Conservation (phyloP, 2,113 vertebrate species). For the Zosterops japonicus region DNA sequence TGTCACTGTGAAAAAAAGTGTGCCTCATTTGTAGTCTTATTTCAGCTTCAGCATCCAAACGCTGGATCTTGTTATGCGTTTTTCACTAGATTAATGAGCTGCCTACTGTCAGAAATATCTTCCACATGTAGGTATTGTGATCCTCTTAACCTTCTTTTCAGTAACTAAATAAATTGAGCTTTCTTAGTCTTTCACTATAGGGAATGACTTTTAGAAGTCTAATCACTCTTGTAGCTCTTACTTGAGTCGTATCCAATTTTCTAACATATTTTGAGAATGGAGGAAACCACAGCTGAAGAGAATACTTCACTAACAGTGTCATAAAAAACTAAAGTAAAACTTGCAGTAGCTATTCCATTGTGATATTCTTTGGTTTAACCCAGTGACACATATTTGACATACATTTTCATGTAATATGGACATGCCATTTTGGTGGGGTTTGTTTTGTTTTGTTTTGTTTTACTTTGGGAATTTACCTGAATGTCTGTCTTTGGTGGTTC, state of each 20-base stretch:
- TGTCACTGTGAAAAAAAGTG: constrained; percentile 43
- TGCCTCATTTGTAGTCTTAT: constrained; percentile 45
- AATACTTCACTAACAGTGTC: not conserved
- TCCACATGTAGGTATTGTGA: constrained; percentile 64
- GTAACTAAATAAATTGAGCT: constrained; percentile 64
- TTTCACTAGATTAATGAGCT: constrained; percentile 66
- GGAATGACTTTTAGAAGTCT: constrained; percentile 60
- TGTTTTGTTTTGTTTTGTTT: not conserved
- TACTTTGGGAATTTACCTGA: not conserved
- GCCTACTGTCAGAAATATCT: constrained; percentile 70
- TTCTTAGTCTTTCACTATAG: constrained; percentile 47
- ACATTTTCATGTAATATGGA: not conserved
- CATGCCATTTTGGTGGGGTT: not conserved
- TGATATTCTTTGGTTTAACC: not conserved
- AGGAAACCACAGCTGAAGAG: not conserved
- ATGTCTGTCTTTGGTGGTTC: not conserved
- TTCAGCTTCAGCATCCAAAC: constrained; percentile 48
- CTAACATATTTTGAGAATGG: not conserved
- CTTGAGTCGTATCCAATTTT: constrained; percentile 32
- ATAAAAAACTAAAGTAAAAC: not conserved
- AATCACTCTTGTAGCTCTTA: constrained; percentile 43
- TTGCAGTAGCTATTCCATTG: not conserved
- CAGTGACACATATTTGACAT: not conserved
- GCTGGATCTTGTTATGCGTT: constrained; percentile 54
- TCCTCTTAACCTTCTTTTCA: constrained; percentile 66